phyloP scores from a whole-genome alignment of 1,140 invertebrate genomes.

The Gerris buenoi region DNA sequence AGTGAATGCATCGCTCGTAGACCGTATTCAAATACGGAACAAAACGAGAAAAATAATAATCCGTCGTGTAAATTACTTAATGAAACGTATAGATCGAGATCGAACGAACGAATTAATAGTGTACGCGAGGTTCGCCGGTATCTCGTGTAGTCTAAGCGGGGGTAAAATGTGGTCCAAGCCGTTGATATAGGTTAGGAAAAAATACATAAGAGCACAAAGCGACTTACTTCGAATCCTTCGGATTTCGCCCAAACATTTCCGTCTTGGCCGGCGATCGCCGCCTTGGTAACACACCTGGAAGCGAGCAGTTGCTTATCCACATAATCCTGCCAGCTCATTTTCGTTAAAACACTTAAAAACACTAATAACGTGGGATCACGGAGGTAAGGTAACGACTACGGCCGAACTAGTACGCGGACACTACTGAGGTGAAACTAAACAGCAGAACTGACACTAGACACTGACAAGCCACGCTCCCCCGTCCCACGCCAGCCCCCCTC shows the following conservation, averaged over 20 bases:
- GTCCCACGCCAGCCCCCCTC: neutral
- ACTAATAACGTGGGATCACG: neutral
- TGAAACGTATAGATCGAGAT: too few species aligned
- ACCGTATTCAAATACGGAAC: too few species aligned
- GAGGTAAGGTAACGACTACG: neutral
- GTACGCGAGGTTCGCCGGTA: neutral
- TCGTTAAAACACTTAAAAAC: conserved; percentile 24
- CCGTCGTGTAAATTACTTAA: too few species aligned
- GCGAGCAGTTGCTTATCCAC: conserved; percentile 91
- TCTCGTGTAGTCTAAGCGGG: neutral
- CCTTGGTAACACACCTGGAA: conserved; percentile 80
- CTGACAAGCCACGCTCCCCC: neutral
- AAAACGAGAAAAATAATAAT: too few species aligned
- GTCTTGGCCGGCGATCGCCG: conserved; percentile 84
- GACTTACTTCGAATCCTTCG: conserved; percentile 79
- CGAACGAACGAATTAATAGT: too few species aligned
- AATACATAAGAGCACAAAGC: too few species aligned
- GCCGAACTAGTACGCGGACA: neutral
- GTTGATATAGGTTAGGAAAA: neutral
- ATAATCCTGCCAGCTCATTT: conserved; percentile 96
- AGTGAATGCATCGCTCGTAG: too few species aligned
- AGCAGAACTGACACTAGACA: neutral
- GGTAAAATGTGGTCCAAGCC: neutral
- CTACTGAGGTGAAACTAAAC: neutral
- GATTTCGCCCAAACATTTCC: conserved; percentile 90